Evolutionary conservation across 1,140 invertebrate species (phyloP), one percentile per base, ranked within the genome.

Genomic region (Meloidogyne exigua): DNA sequence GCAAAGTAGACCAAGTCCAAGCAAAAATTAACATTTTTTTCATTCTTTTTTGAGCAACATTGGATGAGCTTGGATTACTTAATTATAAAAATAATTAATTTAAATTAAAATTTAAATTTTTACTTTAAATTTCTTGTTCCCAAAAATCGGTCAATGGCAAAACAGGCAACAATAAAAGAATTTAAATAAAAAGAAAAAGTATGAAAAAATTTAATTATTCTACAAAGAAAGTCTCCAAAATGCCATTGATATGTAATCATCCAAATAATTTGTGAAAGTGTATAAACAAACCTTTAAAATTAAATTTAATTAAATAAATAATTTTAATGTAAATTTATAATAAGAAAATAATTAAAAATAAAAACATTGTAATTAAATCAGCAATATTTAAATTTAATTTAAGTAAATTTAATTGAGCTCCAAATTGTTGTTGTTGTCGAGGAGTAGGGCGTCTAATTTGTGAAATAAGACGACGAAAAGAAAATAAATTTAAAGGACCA

Each of bases 111-210:
- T 67, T 76, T 82, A 70, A 77, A 21, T 12, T 73, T 69, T 72
- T 62, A 87, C 83, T 81, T 87, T 25, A 86, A 72, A 62, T 86
- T 81, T 62, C 75, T 80, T n/a, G 85, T 84, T n/a, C 81, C 79
- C 65, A 82, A 80, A n/a, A 85, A 81, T 49, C 84, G 78, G 25
- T 86, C 85, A 36, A 86, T 82, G 11, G 84, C 84, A 68, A 85
- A 87, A 68, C 85, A 85, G 7, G 82, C 85, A 64, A 86, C 78
- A 18, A 87, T 75, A 70, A 86, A 86, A 21, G 84, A 87, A 69
- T 86, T 86, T 44, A 86, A 68, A 74, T 86, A 86, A 72, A 86
- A 86, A 39, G 80, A 79, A 75, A 87, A 86, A 4, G 84, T 86
- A 76, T 87, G 80, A 72, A 86, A 86, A 76, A 86, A 86, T 57